Evolutionary conservation across 2,797 vertebrate genomes (phyloP).

Genomic region (Cossypha caffra): DNA sequence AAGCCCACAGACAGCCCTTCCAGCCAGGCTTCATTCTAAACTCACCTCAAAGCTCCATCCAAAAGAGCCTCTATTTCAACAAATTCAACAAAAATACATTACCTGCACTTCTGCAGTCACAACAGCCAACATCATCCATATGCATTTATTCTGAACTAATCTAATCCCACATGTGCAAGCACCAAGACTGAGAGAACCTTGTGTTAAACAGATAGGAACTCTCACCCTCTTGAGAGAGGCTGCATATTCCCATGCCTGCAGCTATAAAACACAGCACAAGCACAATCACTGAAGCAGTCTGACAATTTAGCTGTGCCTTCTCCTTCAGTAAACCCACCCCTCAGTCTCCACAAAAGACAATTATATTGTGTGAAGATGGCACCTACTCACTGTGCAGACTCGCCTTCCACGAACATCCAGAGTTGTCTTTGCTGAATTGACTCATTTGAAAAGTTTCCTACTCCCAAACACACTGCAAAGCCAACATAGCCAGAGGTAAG

Average conservation of each 20-base stretch:
- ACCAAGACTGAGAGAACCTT: accelerated
- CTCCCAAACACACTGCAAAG: accelerated
- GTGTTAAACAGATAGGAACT: not conserved
- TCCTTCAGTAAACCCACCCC: not conserved
- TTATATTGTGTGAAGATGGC: accelerated
- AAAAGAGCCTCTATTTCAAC: not conserved
- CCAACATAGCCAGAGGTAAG: not conserved
- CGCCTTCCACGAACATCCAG: accelerated
- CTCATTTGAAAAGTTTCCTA: accelerated
- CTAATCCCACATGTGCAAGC: accelerated
- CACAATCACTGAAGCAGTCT: not conserved
- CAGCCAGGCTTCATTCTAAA: not conserved
- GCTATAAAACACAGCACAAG: not conserved
- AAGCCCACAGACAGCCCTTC: not conserved
- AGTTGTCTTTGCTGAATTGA: not conserved
- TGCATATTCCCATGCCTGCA: not conserved
- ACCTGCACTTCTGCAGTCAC: not conserved
- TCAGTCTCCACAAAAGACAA: not conserved
- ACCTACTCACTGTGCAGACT: not conserved
- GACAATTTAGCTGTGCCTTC: not conserved
- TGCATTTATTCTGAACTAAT: not conserved
- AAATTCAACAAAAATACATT: not conserved
- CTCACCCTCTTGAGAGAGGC: accelerated
- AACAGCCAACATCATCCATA: accelerated
- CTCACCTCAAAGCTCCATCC: not conserved